Base-by-base conservation (phyloP, 2,888 invertebrate species). In the Pachymerium ferrugineum region DNA sequence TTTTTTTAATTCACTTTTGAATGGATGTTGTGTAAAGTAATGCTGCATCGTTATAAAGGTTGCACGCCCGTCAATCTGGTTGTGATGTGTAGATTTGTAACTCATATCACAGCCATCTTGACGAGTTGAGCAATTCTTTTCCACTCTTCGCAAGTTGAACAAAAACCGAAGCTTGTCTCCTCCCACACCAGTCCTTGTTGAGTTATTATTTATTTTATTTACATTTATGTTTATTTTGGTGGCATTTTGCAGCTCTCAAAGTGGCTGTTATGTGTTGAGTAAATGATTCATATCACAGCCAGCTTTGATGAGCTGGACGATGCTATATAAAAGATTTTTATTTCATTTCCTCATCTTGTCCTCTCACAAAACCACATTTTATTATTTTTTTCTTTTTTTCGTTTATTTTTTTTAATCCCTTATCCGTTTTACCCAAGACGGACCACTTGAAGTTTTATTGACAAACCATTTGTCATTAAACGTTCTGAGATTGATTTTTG, bases 271-370 rank as follows among this genome's bases (percentile, higher is more conserved):
- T 89, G 89, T 90, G 88, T 86, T 80, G 79, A 78, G 76, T 84
- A 83, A 83, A 82, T 78, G 78, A 81, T 81, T 88, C 93, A 91
- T 93, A 94, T 94, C 94, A 94, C 94, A 94, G 94, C 94, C 93
- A 93, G 92, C 94, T 85, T 94, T 94, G 93, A 93, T 91, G 90
- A 90, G 89, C 89, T 90, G 86, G 88, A 69, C 31, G 62, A 62
- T 62, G 62, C 62, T 62, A 25, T 62, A 62, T 62, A 62, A 62
- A 28, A 62, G 62, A 62, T 62, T 62, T 62, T 62, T 62, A 14
- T 62, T 62, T 25, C 25, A 12, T 62, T 62, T 62, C 5, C 12
- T 38, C 3, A 38, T 25, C 62, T 62, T 28, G 12, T 25, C 22
- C 25, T 28, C 10, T 62, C 3, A 10, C 10, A 62, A n/a, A n/a